Conservation (phyloP, 2,797 vertebrate genomes). For the Anguilla obscura region DNA sequence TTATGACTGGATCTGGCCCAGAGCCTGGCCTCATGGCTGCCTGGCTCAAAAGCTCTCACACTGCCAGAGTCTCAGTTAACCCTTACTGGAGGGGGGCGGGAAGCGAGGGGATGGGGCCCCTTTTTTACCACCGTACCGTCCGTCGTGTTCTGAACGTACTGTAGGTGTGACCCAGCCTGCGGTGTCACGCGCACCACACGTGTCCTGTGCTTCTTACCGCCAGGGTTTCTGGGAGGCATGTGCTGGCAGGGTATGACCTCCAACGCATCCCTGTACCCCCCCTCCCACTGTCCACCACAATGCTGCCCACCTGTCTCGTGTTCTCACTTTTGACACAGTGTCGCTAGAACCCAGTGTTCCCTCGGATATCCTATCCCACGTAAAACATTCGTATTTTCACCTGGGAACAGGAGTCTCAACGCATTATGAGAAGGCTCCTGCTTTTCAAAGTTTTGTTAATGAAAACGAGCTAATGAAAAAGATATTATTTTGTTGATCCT, state of each 20-base stretch:
- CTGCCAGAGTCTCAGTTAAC: conserved; percentile 31
- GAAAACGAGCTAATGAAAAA: background rate
- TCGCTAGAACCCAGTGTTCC: background rate
- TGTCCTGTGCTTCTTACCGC: background rate
- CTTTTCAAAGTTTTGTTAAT: background rate
- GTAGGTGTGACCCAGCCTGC: background rate
- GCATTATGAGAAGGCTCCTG: background rate
- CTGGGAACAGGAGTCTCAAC: background rate
- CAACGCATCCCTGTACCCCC: background rate
- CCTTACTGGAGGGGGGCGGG: conserved; percentile 9
- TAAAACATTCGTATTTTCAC: background rate
- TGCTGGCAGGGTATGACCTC: background rate
- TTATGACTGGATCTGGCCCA: conserved; percentile 74
- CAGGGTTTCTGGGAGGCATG: background rate
- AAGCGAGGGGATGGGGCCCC: background rate
- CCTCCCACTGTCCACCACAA: background rate
- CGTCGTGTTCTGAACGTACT: background rate
- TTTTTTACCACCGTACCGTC: background rate
- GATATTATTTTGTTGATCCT: background rate
- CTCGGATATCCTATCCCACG: background rate
- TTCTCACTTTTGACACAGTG: conserved; percentile 14
- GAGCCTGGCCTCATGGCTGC: conserved; percentile 70
- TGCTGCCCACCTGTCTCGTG: background rate
- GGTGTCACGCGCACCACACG: background rate
- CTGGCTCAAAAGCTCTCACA: conserved; percentile 52